Evolutionary conservation across 2,797 vertebrate genomes (phyloP).

Genomic region (Gadopsis bispinosus): DNA sequence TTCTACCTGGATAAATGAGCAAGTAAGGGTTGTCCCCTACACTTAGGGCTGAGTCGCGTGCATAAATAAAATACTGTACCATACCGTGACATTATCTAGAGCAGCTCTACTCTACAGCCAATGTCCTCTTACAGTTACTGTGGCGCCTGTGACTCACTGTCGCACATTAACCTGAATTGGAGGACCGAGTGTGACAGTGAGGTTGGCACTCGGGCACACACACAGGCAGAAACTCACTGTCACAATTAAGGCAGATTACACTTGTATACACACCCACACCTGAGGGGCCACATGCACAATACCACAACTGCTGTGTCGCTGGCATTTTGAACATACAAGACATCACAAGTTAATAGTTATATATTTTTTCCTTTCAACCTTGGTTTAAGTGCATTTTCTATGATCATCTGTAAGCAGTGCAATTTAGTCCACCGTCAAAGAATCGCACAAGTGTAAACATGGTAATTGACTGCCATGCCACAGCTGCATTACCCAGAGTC

Average conservation of each 20-base stretch:
- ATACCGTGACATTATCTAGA: constrained; percentile 67
- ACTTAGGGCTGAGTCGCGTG: constrained; percentile 23
- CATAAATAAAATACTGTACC: constrained; percentile 61
- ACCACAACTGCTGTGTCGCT: background rate
- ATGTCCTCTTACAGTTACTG: constrained; percentile 38
- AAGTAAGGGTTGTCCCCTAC: constrained; percentile 22
- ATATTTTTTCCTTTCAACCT: constrained; percentile 21
- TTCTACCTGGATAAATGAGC: constrained; percentile 2
- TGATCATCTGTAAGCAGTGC: constrained; percentile 28
- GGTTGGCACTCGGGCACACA: constrained; percentile 10
- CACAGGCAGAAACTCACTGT: constrained; percentile 23
- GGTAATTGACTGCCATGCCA: constrained; percentile 19
- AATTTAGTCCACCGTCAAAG: constrained; percentile 41
- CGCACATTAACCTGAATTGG: constrained; percentile 70
- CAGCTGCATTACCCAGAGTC: constrained; percentile 30
- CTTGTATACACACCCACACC: constrained; percentile 20
- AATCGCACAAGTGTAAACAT: constrained; percentile 56
- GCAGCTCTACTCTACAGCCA: constrained; percentile 51
- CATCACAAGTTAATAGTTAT: constrained; percentile 16
- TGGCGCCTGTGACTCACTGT: constrained; percentile 41
- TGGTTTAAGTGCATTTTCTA: constrained; percentile 28
- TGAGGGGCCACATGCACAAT: constrained; percentile 11
- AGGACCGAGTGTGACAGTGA: constrained; percentile 41
- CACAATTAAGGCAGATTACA: constrained; percentile 36
- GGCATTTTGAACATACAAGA: constrained; percentile 5